Base-by-base conservation (phyloP, 2,888 invertebrate species). In the Crematogaster levior region DNA sequence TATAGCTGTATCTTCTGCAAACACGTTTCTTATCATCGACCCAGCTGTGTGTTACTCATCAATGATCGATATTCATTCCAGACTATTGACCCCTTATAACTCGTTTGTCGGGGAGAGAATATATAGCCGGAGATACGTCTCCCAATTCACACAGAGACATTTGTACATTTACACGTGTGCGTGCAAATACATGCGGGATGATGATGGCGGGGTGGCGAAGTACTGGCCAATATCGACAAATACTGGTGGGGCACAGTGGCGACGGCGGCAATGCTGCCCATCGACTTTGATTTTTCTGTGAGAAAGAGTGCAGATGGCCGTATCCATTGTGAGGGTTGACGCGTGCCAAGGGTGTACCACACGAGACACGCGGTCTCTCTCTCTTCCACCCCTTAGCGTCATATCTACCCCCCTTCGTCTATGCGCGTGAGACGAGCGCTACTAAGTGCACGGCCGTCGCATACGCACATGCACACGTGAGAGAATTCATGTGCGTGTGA, bases 281-380 rank as follows among this genome's bases (percentile, higher is more conserved):
- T 82, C 88, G 88, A 88, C 90, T 91, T 91, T 90, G 91, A 92
- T 92, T 92, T 91, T 90, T 89, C 86, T 87, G 89, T 90, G 90
- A 91, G 89, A 92, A 91, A 87, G 91, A 91, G 91, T 92, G 92
- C 92, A 92, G 92, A 92, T 92, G 92, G 91, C 87, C 83, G 86
- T 81, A 84, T 74, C 86, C 84, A 93, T 92, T 93, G 90, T 92
- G 83, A 86, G 88, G 86, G 87, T 83, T 89, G 93, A 91, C 93
- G 92, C 93, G 93, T 92, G 93, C 93, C 92, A 90, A 87, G 90
- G 88, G 89, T 86, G 91, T 86, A 87, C 88, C 88, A 82, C 80
- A 80, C 74, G 80, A 74, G 74, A 60, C 60, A 61, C 51, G 74
- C 48, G 70, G 34, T 70, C 53, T 65, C 30, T 18, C 53, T 27